Conservation (phyloP, 2,888 invertebrate genomes). For the Apodemia mormo region DNA sequence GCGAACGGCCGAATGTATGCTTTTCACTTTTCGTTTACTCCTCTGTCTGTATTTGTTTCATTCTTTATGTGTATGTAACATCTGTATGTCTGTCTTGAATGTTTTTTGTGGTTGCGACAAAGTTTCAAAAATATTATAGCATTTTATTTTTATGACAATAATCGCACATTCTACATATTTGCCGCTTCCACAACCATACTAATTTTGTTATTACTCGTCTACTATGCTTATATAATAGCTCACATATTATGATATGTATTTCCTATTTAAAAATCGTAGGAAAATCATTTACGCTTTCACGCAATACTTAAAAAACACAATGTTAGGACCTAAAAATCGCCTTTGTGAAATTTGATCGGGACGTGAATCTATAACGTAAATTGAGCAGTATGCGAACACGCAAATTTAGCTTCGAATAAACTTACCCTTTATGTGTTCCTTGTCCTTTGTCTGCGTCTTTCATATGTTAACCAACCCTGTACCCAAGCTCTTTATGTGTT, state of each 20-base stretch:
- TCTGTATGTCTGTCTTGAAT: slow-evolving; percentile 82
- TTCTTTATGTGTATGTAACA: slow-evolving; percentile 83
- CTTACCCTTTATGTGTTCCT: slow-evolving; percentile 83
- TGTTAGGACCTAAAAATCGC: slow-evolving; percentile 50
- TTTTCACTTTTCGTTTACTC: slow-evolving; percentile 78
- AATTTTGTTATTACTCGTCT: slow-evolving; percentile 78
- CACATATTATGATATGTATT: slow-evolving; percentile 72
- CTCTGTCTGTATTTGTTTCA: slow-evolving; percentile 81
- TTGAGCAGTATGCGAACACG: slow-evolving; percentile 79
- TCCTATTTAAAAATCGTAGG: slow-evolving; percentile 77
- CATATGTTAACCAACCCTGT: slow-evolving; percentile 85
- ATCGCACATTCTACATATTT: slow-evolving; percentile 45
- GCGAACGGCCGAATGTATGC: slow-evolving; percentile 73
- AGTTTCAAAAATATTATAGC: slow-evolving; percentile 29
- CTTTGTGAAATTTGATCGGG: slow-evolving; percentile 45
- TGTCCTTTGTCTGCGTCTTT: slow-evolving; percentile 91
- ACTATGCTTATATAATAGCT: slow-evolving; percentile 79
- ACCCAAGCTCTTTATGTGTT: slow-evolving; percentile 81
- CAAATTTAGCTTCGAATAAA: slow-evolving; percentile 81
- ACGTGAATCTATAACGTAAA: slow-evolving; percentile 73
- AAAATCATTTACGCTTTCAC: slow-evolving; percentile 83
- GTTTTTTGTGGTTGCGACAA: slow-evolving; percentile 77
- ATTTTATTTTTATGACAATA: background rate
- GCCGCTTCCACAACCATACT: slow-evolving; percentile 73
- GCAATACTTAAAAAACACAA: slow-evolving; percentile 77